A percentile compares a stretch with the other conserved stretches of the same genome.
Evolutionary conservation across 2,888 invertebrate genomes (phyloP).

Genomic region (Lucinisca nassula): DNA sequence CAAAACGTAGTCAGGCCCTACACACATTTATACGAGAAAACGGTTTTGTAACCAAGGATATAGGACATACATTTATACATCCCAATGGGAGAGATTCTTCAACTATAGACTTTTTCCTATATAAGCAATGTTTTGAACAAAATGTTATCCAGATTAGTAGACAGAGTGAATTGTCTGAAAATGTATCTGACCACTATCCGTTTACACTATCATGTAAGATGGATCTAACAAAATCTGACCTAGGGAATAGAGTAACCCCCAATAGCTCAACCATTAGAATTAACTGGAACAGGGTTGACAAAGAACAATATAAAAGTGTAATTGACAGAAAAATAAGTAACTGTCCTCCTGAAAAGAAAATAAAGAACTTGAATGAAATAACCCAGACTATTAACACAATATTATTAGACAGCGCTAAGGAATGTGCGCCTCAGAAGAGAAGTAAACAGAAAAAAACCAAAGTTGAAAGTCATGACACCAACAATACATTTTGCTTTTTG

Average conservation of each 20-base stretch:
- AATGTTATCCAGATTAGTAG: background rate
- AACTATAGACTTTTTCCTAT: background rate
- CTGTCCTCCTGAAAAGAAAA: background rate
- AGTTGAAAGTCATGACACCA: background rate
- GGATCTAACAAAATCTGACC: background rate
- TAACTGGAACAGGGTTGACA: background rate
- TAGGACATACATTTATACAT: too few species aligned
- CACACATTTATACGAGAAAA: background rate
- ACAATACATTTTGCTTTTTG: background rate
- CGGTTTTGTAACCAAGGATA: background rate
- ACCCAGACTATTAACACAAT: too few species aligned
- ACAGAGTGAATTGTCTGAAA: background rate
- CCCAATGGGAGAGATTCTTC: too few species aligned
- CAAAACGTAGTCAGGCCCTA: background rate
- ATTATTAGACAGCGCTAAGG: background rate
- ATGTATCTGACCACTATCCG: background rate
- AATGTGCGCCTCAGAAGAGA: background rate
- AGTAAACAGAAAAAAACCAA: background rate
- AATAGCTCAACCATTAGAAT: background rate
- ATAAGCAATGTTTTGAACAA: background rate
- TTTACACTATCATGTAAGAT: background rate
- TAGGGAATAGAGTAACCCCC: background rate
- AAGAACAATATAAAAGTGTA: background rate
- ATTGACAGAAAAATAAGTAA: background rate
- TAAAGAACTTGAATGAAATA: slow-evolving; percentile 3